Base-by-base conservation (phyloP, 2,113 vertebrate genomes). In the Antennarius striatus region DNA sequence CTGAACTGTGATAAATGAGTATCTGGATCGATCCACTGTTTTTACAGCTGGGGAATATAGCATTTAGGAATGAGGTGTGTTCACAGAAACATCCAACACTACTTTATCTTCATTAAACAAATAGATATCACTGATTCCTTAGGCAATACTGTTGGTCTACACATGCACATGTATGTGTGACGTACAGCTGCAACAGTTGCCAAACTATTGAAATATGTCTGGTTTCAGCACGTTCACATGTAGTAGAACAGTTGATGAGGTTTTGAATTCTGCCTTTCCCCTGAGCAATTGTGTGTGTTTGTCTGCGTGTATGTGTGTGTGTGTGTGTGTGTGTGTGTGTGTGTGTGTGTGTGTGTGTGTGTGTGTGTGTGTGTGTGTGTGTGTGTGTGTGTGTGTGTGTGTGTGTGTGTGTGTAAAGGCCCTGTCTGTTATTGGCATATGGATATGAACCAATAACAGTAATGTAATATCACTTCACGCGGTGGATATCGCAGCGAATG, bases 31-130 rank as follows among this genome's bases (percentile, higher is more conserved):
- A 78, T 76, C 56, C 49, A 6, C 36, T 86, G 82, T 85, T 89
- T 72, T 71, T 85, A 73, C 88, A 90, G 85, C 88, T 90, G 84
- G 77, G 66, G 49, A 22, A 45, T 30, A 70, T 70, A 81, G 40
- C 57, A 74, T 64, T 13, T 47, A 66, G 73, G 77, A 87, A 85
- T 68, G 83, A 79, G 68, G 54, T 50, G 62, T 77, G 75, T 81
- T 81, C 82, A 64, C 54, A 36, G 77, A 81, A 85, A 82, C 73
- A 83, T 45, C 62, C 66, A 51, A 60, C 60, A 62, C 73, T 55
- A 53, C 62, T 78, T 81, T 75, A 77, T 73, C 68, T 70, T 50
- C 46, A 63, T 72, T 71, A 68, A 56, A 56, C 71, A 80, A 80
- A 72, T 15, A 73, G 22, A 72, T 55, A 56, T 32, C 16, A 9